These are phyloP conservation scores for Piprites chloris DNA, from an alignment of 2,113 vertebrate genomes.

Conservation along the genomic window DNA sequence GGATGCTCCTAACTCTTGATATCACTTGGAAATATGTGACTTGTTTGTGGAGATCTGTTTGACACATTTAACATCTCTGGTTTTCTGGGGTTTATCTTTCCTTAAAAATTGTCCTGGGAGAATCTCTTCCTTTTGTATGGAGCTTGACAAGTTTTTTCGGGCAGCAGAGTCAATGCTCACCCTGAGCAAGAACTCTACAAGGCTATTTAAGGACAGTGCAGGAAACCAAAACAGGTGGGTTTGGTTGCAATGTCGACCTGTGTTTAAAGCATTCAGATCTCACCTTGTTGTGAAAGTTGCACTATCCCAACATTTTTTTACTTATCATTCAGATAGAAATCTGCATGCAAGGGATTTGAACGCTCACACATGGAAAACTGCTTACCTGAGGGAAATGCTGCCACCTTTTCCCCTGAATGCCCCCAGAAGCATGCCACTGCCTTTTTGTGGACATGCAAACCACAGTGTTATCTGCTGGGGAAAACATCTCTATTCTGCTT, in stretches of 20 bases:
- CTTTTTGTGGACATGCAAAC: background rate
- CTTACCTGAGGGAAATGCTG: background rate
- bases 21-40: background rate
- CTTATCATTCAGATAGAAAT: background rate
- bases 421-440: background rate
- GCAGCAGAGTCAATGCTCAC: background rate
- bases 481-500: background rate
- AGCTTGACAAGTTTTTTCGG: background rate
- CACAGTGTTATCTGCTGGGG: background rate
- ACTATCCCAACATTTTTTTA: background rate
- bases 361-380: accelerated
- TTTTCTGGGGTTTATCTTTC: background rate
- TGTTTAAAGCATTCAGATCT: background rate
- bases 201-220: accelerated
- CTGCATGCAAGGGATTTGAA: background rate
- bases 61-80: background rate
- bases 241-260: background rate
- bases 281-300: background rate
- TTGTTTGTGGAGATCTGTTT: background rate
- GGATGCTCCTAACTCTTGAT: background rate
- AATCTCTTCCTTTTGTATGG: background rate
- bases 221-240: background rate
- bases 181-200: background rate
- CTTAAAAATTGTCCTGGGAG: background rate
- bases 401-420: background rate